Base-by-base conservation (phyloP, 2,113 vertebrate genomes). In the Rhineura floridana region DNA sequence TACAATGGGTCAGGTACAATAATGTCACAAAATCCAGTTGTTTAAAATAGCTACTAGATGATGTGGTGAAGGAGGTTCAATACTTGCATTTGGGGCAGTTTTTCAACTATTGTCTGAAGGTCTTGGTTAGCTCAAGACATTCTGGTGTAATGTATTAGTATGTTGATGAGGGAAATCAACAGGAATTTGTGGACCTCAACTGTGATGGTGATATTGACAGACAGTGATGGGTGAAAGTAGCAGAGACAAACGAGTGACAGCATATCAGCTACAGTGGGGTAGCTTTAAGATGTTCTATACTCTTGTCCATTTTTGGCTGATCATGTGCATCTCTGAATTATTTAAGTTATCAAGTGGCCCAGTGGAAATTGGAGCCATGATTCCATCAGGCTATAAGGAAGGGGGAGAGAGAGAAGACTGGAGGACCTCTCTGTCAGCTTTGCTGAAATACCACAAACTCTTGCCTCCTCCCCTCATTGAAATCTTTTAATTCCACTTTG, bases 1-100 rank as follows among this genome's bases (percentile, higher is more conserved):
- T 99, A 98, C 81, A 90, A 97, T 62, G 98, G 96, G 1, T 94
- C 96, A 88, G 98, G 98, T 99, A 97, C 69, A 87, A 83, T 87
- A 75, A 50, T 59, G 28, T 1, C 21, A 67, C 67, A 75, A 70
- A 59, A 63, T 19, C 62, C 84, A 80, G 84, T 70, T n/a, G 15
- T 46, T 44, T 79, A 1, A 0, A 83, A 83, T 83, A 15, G 67
- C 23, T 59, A 19, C 55, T 88, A 33, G 4, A 1, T 12, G 62
- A 50, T 82, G 28, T 62, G 25, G 42, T 77, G 42, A 85, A 44
- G 33, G 2, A 28, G 33, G 28, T 21, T 12, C 21, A 84, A 11
- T 21, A 65, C 11, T 55, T 33, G 10, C 1, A 30, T 76, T 76
- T 44, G n/a, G 39, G 84, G 6, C 6, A 17, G 17, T 28, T 17